Conservation (phyloP, 2,797 vertebrate genomes). For the Enteromius anoplus region DNA sequence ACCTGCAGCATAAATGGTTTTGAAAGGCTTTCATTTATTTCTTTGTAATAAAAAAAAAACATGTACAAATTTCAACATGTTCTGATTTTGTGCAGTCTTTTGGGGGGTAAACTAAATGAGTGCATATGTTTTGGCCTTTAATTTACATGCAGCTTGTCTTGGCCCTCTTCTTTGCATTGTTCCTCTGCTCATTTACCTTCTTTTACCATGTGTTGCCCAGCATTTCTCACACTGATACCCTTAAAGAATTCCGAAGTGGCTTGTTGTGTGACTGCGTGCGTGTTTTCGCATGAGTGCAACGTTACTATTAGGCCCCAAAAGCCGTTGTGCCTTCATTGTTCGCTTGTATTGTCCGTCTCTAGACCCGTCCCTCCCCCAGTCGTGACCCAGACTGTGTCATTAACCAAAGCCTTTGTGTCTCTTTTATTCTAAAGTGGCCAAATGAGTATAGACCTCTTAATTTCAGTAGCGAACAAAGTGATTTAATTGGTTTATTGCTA, state of each 20-base stretch:
- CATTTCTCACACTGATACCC: conserved; percentile 26
- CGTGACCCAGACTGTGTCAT: conserved; percentile 47
- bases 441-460: conserved; percentile 36
- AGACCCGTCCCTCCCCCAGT: conserved; percentile 37
- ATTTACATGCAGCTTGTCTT: conserved; percentile 1
- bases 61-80: background rate
- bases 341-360: conserved; percentile 20
- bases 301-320: conserved; percentile 6
- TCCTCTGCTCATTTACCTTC: conserved; percentile 4
- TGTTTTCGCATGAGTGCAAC: conserved; percentile 37
- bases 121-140: conserved; percentile 1
- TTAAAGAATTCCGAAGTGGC: conserved; percentile 8
- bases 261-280: conserved; percentile 12
- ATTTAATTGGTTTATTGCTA: conserved; percentile 7
- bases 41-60: background rate
- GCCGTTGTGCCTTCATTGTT: conserved; percentile 31
- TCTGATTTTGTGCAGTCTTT: conserved; percentile 2
- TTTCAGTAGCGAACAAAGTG: conserved; percentile 22
- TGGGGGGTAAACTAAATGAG: background rate
- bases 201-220: conserved; percentile 1
- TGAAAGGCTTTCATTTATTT: background rate
- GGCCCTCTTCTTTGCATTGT: conserved; percentile 16
- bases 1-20: background rate
- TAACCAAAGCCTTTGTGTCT: conserved; percentile 26
- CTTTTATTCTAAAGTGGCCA: conserved; percentile 32